Conservation (phyloP, 2,797 vertebrate species). For the Sardinella longiceps region DNA sequence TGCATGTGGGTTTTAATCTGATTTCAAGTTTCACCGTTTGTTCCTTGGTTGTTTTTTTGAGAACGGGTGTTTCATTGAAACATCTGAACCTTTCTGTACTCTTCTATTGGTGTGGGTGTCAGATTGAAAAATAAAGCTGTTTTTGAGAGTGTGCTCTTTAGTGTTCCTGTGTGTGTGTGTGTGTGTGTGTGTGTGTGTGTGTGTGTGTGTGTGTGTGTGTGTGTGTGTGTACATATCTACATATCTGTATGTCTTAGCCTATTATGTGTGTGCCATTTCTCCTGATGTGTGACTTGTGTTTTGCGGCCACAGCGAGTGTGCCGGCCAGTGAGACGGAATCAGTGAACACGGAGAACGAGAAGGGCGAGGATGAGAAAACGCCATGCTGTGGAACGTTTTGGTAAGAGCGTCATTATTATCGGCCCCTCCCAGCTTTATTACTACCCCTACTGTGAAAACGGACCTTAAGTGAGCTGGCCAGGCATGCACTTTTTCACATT, state of each 20-base stretch:
- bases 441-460: not conserved
- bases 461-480: not conserved
- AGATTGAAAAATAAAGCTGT: not conserved
- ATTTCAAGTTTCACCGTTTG: not conserved
- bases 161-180: not conserved
- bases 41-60: not conserved
- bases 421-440: no score
- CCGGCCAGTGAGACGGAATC: slow-evolving; percentile 95
- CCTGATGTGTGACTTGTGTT: slow-evolving; percentile 37
- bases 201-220: not conserved
- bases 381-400: slow-evolving; percentile 89
- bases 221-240: not conserved
- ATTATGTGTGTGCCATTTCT: slow-evolving; percentile 24
- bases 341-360: slow-evolving; percentile 93
- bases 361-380: slow-evolving; percentile 84
- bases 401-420: no score
- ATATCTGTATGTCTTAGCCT: no score
- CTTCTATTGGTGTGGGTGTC: not conserved
- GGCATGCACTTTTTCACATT: no score
- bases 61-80: not conserved
- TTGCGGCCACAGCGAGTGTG: slow-evolving; percentile 84
- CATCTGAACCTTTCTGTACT: slow-evolving; percentile 10
- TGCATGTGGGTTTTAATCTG: slow-evolving; percentile 23
- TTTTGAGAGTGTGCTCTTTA: not conserved
- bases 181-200: slow-evolving; percentile 3